Conservation (phyloP, 2,113 vertebrate genomes). For the Hydrochoerus hydrochaeris region DNA sequence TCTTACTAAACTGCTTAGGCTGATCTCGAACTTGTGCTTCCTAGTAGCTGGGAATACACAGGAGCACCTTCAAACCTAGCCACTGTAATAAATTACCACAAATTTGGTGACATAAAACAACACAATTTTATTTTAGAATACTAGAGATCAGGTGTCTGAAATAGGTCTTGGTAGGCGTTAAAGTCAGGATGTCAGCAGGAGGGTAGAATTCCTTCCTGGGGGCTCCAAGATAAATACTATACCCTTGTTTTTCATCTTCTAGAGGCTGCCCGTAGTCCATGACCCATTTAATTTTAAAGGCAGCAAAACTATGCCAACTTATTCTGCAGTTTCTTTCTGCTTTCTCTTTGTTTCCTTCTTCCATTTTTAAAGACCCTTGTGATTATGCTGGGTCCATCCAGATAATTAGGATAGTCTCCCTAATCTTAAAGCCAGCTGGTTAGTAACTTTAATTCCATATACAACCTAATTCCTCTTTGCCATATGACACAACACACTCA, state of each 20-base stretch:
- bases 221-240: background rate
- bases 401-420: constrained; percentile 2
- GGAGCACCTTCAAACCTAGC: background rate
- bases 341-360: background rate
- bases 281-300: constrained; percentile 8
- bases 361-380: background rate
- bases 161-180: background rate
- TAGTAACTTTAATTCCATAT: constrained; percentile 42
- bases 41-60: background rate
- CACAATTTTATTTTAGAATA: background rate
- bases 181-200: background rate
- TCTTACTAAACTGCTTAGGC: background rate
- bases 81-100: background rate
- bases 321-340: background rate
- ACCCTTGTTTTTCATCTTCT: background rate
- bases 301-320: background rate
- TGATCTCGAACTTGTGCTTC: background rate
- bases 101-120: background rate
- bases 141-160: background rate
- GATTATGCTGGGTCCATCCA: background rate
- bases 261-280: background rate
- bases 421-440: background rate
- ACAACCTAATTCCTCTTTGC: background rate
- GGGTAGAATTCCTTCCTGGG: background rate
- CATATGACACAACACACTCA: background rate